Evolutionary conservation across 1,140 invertebrate species (phyloP), one percentile per base, ranked within the genome.

Genomic region (Potamilus streckersoni): DNA sequence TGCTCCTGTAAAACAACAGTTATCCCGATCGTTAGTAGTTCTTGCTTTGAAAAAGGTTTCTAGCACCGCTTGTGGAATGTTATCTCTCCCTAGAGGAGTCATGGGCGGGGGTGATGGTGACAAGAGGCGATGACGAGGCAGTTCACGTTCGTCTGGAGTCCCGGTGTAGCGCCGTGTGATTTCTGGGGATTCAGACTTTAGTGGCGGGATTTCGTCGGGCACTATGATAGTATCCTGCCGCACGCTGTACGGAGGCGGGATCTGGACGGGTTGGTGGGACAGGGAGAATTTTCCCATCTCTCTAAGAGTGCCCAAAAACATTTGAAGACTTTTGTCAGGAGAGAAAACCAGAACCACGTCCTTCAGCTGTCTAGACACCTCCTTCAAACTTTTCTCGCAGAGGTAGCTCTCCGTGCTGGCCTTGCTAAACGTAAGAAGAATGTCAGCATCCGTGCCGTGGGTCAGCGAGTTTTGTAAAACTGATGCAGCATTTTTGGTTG

Each of bases 1-100:
- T n/a, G 79, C 79, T 14, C 79, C 79, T 13, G 79, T 80, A 49
- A 80, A 78, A 58, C 76, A 78, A 55, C 79, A 78, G 64, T 80
- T 80, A 62, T 80, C 79, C 6, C 79, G 73, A 23, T 80, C 79
- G 20, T 80, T 73, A 14, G 70, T 73, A 6, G 76, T 80, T 13
- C 79, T 55, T 8, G 70, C 76, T 63, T 80, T 80, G 68, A 80
- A 80, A 59, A 77, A 80, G 27, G 70, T 73, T 70, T 80, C 79
- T 20, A 80, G 59, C 17, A 68, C 64, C 58, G 75, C 79, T 56
- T 69, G 76, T 27, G 74, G 74, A 49, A 76, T 76, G 57, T 73
- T 69, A 17, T 62, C 61, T n/a, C 69, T 65, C 58, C 64, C 69
- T 27, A 76, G 59, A 55, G 76, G 73, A 55, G 76, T 72, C 23